Conservation (phyloP, 2,888 invertebrate species). For the Seira sanloemensis region DNA sequence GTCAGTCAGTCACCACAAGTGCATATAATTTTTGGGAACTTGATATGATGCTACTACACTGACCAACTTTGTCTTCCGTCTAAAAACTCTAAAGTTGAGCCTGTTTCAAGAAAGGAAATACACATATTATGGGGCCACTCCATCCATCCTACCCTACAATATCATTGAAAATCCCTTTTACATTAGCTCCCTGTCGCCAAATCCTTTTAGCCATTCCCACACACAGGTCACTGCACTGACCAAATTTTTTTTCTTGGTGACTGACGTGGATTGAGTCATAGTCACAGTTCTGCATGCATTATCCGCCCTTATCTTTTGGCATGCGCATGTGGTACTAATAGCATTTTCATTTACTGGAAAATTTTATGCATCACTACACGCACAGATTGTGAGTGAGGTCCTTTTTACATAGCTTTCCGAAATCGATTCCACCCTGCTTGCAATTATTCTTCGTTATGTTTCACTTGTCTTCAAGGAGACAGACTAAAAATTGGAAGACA, state of each 20-base stretch:
- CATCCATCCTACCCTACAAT: no score
- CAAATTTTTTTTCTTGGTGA: neutral
- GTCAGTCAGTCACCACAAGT: no score
- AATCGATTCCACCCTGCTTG: neutral
- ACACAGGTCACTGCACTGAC: neutral
- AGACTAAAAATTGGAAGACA: neutral
- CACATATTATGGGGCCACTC: no score
- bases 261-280: neutral
- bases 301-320: neutral
- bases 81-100: no score
- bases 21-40: no score
- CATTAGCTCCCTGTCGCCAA: conserved; percentile 39
- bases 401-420: neutral
- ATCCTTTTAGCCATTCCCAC: conserved; percentile 21
- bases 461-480: neutral
- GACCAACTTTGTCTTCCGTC: no score
- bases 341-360: conserved; percentile 19
- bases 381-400: neutral
- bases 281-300: neutral
- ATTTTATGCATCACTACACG: conserved; percentile 5
- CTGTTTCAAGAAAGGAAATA: no score
- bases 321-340: conserved; percentile 10
- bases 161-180: no score
- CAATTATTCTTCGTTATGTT: neutral
- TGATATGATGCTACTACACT: no score